A percentile compares a stretch with the other conserved stretches of the same genome.
Conservation (phyloP, 2,113 vertebrate genomes). For the Burhinus bistriatus region DNA sequence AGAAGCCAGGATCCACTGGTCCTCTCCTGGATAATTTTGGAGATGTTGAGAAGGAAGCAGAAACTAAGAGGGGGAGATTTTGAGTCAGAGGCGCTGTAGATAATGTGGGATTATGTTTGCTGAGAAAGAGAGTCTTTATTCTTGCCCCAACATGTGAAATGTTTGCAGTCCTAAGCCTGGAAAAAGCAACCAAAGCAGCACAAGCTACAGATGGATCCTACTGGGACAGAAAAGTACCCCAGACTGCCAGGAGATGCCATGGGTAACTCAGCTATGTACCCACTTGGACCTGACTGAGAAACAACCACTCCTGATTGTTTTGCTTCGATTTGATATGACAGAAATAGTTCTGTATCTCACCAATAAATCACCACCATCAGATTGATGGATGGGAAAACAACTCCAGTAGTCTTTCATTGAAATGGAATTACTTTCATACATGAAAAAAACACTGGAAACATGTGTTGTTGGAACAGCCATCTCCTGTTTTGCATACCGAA, state of each 20-base stretch:
- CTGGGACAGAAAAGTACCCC: background rate
- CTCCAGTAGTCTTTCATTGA: background rate
- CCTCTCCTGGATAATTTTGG: background rate
- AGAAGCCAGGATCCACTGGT: background rate
- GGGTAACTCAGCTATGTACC: fast-evolving
- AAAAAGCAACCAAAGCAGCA: background rate
- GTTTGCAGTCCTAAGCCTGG: background rate
- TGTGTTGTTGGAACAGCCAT: background rate
- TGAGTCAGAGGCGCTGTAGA: background rate
- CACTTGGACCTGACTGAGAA: background rate
- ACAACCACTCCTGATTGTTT: background rate
- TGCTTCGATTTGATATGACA: background rate
- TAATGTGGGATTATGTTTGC: background rate
- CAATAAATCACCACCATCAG: background rate
- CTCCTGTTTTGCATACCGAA: fast-evolving
- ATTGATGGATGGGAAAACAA: background rate
- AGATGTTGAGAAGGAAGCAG: background rate
- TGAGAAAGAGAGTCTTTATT: background rate
- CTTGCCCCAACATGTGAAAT: background rate
- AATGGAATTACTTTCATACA: background rate
- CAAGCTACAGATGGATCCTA: background rate
- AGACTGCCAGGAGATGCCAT: background rate
- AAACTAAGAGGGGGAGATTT: background rate
- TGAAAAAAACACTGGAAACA: fast-evolving
- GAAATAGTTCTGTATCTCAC: background rate